phyloP scores from a whole-genome alignment of 2,888 invertebrate species.

The Coecobrya sp. region DNA sequence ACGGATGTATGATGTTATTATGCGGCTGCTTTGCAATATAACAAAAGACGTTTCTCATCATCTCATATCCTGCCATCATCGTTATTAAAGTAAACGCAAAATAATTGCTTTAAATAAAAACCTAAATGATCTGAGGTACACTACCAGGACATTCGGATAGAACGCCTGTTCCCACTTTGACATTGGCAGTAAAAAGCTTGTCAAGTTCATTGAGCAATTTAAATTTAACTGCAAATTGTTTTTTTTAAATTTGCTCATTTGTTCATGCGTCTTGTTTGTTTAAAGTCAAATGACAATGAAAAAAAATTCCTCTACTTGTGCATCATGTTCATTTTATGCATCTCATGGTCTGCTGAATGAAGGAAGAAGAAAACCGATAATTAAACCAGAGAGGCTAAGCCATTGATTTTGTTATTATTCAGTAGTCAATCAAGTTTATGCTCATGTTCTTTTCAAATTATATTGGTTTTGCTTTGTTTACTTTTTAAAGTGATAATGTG shows the following conservation, averaged over 20 bases:
- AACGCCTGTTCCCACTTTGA: neutral
- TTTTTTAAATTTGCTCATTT: neutral
- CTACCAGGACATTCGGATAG: neutral
- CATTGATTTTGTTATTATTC: neutral
- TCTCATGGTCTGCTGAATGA: too few species aligned
- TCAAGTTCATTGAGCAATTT: slow-evolving; percentile 29
- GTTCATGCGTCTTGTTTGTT: neutral
- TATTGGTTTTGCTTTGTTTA: neutral
- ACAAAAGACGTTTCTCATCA: slow-evolving; percentile 13
- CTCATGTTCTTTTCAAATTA: neutral
- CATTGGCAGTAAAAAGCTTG: slow-evolving; percentile 17
- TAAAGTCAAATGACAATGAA: neutral
- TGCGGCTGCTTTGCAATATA: slow-evolving; percentile 7
- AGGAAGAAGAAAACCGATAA: neutral
- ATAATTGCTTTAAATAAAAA: neutral
- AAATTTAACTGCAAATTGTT: neutral
- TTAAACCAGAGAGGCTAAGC: slow-evolving; percentile 3
- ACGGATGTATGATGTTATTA: neutral
- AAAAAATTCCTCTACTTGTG: too few species aligned
- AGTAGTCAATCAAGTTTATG: neutral
- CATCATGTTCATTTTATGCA: too few species aligned
- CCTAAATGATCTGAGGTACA: neutral
- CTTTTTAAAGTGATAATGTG: neutral
- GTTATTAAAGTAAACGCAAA: neutral
- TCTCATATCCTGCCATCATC: neutral